Evolutionary conservation across 2,797 vertebrate species (phyloP).

Genomic region (Enteromius treurensis): DNA sequence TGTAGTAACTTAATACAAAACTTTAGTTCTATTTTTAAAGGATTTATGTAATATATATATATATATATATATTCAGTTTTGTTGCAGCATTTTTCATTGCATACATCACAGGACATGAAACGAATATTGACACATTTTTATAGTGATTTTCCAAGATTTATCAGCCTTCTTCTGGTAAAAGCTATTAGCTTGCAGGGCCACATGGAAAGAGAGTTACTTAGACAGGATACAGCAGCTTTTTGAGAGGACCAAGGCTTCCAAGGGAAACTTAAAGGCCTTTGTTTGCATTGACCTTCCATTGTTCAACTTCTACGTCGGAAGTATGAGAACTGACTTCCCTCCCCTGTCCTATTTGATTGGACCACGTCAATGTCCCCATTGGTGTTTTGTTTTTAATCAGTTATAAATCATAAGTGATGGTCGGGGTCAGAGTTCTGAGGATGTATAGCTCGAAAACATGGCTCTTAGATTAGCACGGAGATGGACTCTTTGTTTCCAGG

Average conservation of each 20-base stretch:
- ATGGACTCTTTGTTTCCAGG: background rate
- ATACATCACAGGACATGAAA: background rate
- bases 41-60: too few species aligned
- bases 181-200: background rate
- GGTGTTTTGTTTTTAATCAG: conserved; percentile 19
- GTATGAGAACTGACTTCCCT: conserved; percentile 36
- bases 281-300: conserved; percentile 57
- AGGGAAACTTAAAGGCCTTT: conserved; percentile 41
- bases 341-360: conserved; percentile 21
- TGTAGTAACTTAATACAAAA: background rate
- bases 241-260: conserved; percentile 46
- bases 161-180: background rate
- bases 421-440: conserved; percentile 13
- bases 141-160: background rate
- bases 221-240: conserved; percentile 44
- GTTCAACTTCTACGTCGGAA: conserved; percentile 38
- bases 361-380: background rate
- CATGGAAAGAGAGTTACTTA: conserved; percentile 12
- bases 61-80: background rate
- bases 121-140: background rate
- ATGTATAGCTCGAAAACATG: background rate
- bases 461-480: background rate
- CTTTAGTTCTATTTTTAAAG: background rate
- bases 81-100: background rate
- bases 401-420: background rate